Conservation (phyloP, 2,113 vertebrate genomes). For the Malurus alboscapulatus region DNA sequence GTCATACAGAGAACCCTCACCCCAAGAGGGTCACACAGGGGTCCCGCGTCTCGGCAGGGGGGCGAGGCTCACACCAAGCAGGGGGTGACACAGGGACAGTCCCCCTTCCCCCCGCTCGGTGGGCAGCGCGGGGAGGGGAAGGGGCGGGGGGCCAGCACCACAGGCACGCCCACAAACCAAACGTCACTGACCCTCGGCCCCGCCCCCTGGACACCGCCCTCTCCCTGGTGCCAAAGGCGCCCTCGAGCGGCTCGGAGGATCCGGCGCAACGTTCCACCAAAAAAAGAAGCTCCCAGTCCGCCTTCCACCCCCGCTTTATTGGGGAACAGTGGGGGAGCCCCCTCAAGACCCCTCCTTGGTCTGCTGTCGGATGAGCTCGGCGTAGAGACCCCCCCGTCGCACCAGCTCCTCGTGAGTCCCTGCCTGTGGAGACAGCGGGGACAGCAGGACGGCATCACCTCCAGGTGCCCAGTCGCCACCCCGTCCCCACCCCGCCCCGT, state of each 20-base stretch:
- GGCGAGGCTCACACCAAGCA: too few relatives aligned
- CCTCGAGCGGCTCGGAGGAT: neutral
- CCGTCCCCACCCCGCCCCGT: rapidly evolving
- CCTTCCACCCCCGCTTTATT: neutral
- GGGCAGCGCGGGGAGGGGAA: neutral
- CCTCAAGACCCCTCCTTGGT: slow-evolving; percentile 49
- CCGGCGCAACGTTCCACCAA: rapidly evolving
- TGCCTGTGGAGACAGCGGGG: slow-evolving; percentile 62
- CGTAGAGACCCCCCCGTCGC: slow-evolving; percentile 83
- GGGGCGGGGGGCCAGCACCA: rapidly evolving
- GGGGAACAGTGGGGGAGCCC: neutral
- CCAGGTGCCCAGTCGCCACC: rapidly evolving
- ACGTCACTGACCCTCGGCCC: rapidly evolving
- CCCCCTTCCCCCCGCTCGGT: neutral
- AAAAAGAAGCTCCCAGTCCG: neutral
- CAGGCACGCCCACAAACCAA: rapidly evolving
- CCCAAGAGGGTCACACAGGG: too few relatives aligned
- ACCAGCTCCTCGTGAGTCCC: slow-evolving; percentile 88
- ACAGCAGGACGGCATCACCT: neutral
- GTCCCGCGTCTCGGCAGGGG: neutral
- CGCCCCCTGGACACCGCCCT: neutral
- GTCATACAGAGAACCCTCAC: rapidly evolving
- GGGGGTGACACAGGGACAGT: neutral
- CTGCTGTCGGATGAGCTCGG: slow-evolving; percentile 87
- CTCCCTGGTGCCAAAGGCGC: neutral